Conservation (phyloP, 2,797 vertebrate species). For the Myotis planiceps region DNA sequence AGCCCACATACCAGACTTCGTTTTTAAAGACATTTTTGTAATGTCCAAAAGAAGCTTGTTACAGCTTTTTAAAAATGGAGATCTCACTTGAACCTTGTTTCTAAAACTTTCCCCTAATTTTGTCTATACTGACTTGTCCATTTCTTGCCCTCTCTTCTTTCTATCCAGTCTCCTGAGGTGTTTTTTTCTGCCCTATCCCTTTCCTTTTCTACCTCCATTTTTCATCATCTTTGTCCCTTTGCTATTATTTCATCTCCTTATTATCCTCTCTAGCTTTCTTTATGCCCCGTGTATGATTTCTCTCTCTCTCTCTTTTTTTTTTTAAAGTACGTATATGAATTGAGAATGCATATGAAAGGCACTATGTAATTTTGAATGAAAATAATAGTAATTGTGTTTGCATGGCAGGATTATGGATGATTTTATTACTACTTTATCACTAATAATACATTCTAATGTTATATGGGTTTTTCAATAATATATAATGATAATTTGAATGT, state of each 20-base stretch:
- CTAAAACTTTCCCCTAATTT: neutral
- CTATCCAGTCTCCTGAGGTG: neutral
- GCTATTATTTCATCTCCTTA: neutral
- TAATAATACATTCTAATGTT: constrained; percentile 42
- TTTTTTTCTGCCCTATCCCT: neutral
- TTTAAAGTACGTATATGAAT: neutral
- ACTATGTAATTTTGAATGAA: constrained; percentile 48
- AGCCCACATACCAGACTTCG: neutral
- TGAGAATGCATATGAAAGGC: neutral
- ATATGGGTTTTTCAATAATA: constrained; percentile 13
- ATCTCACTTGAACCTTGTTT: neutral
- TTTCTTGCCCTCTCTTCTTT: neutral
- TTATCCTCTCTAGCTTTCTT: neutral
- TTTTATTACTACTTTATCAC: constrained; percentile 44
- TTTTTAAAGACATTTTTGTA: neutral
- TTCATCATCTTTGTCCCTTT: neutral
- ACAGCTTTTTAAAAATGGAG: neutral
- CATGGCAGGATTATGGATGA: constrained; percentile 7
- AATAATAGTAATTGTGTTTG: constrained; percentile 57
- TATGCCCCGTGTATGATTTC: neutral
- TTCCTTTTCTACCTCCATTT: neutral
- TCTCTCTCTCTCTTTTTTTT: neutral
- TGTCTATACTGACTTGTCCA: neutral
- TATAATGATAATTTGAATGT: neutral
- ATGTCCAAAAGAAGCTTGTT: neutral